Base-by-base conservation (phyloP, 1,140 invertebrate species). In the Drosophila bipectinata region DNA sequence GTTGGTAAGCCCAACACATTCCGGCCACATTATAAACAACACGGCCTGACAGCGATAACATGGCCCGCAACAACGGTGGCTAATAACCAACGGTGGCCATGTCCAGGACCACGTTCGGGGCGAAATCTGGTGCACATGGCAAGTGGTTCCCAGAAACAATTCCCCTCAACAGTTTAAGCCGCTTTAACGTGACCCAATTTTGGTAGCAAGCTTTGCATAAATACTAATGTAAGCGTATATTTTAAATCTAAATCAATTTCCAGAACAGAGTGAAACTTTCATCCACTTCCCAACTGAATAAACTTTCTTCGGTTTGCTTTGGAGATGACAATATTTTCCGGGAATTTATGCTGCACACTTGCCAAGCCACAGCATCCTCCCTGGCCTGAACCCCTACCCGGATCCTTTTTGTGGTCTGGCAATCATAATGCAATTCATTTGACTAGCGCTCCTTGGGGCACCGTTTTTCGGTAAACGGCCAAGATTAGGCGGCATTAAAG, bases 341-440 rank as follows among this genome's bases (percentile, higher is more conserved):
- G 8, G 28, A 74, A 71, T 72, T 81, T 73, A 61, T 41, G 30
- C 26, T 72, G 67, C 54, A 59, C 66, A 75, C 57, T 62, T 60
- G 41, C 53, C 55, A 34, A 41, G 18, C 34, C 41, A n/a, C 14
- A 18, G 9, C 60, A 68, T 10, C 32, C 32, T 9, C 8, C 64
- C 60, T 53, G 34, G 30, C 37, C 18, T 4, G n/a, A 41, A 9
- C 12, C 30, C 15, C 28, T 8, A 21, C 32, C 49, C 59, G 5
- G 45, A 67, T 68, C 64, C 49, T 9, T 37, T 66, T 67, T 74
- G 59, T 58, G 72, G 62, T 45, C 30, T 49, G 71, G 66, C 61
- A 87, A 87, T 85, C 82, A 87, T 87, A 87, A 78, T 85, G 82
- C 82, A 87, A 87, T 87, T 87, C 82, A 87, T 88, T 87, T 71